Evolutionary conservation across 2,888 invertebrate genomes (phyloP).

Genomic region (Torymus aiolomorphi): DNA sequence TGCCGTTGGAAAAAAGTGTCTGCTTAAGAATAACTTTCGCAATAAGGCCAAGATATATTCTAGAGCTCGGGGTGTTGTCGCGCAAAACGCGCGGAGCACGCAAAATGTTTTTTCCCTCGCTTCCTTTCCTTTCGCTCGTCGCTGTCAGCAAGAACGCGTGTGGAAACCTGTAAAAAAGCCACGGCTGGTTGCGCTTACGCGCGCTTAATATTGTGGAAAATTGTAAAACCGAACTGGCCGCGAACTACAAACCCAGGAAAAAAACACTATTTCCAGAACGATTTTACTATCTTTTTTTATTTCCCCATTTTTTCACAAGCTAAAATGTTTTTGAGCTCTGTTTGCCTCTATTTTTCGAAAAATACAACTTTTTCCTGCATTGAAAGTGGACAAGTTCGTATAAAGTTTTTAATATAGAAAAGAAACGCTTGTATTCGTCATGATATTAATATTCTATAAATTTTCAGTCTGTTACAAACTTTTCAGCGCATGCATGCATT

Average conservation of each 20-base stretch:
- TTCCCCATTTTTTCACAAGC: not conserved
- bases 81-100: not conserved
- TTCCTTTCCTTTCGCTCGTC: not conserved
- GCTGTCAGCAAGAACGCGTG: not conserved
- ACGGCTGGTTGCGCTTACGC: not conserved
- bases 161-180: slow-evolving; percentile 25
- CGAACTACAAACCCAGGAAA: slow-evolving; percentile 14
- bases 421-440: no score
- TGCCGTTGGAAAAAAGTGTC: no score
- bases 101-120: slow-evolving; percentile 22
- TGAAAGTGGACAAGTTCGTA: no score
- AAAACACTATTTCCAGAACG: not conserved
- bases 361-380: no score
- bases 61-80: not conserved
- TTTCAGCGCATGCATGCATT: no score
- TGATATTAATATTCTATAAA: no score
- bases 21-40: not conserved
- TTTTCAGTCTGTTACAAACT: no score
- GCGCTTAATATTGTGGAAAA: slow-evolving; percentile 29
- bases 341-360: not conserved
- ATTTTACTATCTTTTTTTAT: not conserved
- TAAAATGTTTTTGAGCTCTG: slow-evolving; percentile 16
- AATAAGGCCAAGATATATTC: slow-evolving; percentile 20
- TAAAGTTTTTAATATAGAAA: no score
- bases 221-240: slow-evolving; percentile 17